phyloP scores from a whole-genome alignment of 30 jellyfish, hydroid and myxozoan species.

The Nemopilema nomurai region DNA sequence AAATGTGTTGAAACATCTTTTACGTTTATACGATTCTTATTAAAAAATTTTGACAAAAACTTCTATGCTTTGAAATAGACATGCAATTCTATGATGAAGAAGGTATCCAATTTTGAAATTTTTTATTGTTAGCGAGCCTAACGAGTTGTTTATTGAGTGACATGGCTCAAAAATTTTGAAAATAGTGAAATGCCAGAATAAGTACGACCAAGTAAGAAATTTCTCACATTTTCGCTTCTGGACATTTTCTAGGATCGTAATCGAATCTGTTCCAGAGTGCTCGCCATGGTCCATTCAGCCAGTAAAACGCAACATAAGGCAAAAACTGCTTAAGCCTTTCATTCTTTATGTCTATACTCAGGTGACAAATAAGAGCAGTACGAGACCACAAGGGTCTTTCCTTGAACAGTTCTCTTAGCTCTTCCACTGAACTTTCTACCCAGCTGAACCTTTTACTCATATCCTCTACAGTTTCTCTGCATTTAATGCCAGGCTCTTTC shows the following conservation, averaged over 20 bases:
- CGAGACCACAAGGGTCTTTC: constrained; percentile 89
- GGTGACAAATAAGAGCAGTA: constrained; percentile 60
- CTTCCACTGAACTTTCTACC: constrained; percentile 44
- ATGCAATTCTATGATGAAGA: no score
- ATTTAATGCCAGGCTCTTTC: constrained; percentile 63
- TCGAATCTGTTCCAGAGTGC: constrained; percentile 93
- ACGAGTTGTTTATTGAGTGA: no score
- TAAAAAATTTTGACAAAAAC: no score
- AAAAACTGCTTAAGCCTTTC: constrained; percentile 65
- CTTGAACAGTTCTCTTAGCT: constrained; percentile 43
- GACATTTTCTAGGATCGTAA: constrained; percentile 88
- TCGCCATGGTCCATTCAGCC: constrained; percentile 98
- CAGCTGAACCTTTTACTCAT: constrained; percentile 32
- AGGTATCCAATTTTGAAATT: no score
- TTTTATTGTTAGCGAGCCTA: no score
- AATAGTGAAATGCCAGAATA: neutral
- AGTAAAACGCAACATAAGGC: constrained; percentile 76
- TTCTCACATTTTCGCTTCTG: constrained; percentile 71
- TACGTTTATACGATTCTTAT: no score
- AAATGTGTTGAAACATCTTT: no score
- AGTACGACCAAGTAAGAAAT: neutral
- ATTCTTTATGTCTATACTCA: constrained; percentile 11
- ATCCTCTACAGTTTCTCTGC: constrained; percentile 42
- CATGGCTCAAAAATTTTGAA: neutral
- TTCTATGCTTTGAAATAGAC: no score